phyloP scores from a whole-genome alignment of 2,888 invertebrate species.

The Ophion costatus region DNA sequence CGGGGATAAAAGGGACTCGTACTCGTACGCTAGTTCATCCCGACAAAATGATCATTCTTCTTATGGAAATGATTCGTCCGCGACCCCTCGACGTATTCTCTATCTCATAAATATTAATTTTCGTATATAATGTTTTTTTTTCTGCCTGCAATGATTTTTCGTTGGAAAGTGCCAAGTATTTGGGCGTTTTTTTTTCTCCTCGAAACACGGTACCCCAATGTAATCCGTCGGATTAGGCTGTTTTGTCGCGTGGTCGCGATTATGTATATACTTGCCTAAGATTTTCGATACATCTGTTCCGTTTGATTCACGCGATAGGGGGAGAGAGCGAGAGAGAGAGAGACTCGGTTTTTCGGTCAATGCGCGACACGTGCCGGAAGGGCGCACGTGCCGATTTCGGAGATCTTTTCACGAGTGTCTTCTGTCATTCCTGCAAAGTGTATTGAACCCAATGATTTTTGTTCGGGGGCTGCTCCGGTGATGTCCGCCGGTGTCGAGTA shows the following conservation, averaged over 20 bases:
- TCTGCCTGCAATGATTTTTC: constrained; percentile 20
- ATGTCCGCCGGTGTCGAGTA: no score
- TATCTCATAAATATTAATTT: constrained; percentile 46
- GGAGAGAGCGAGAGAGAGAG: background rate
- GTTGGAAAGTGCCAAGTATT: background rate
- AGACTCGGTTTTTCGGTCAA: constrained; percentile 39
- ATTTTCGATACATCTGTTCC: constrained; percentile 81
- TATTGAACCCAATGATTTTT: constrained; percentile 57
- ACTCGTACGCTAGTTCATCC: constrained; percentile 22
- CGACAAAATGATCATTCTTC: constrained; percentile 49
- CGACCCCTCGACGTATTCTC: background rate
- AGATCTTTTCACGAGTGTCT: constrained; percentile 67
- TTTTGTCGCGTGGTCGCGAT: constrained; percentile 65
- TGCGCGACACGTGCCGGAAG: constrained; percentile 77
- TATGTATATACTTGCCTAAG: constrained; percentile 44
- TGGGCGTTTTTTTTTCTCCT: background rate
- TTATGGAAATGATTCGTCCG: constrained; percentile 61
- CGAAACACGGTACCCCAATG: constrained; percentile 72
- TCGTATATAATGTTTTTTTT: background rate
- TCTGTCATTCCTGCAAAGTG: constrained; percentile 80
- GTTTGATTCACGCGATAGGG: constrained; percentile 67
- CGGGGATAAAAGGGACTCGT: background rate
- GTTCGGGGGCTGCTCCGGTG: no score
- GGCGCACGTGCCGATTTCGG: constrained; percentile 17
- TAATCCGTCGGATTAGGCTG: constrained; percentile 79